Evolutionary conservation across 2,888 invertebrate species (phyloP).

Genomic region (Eulithis testata): DNA sequence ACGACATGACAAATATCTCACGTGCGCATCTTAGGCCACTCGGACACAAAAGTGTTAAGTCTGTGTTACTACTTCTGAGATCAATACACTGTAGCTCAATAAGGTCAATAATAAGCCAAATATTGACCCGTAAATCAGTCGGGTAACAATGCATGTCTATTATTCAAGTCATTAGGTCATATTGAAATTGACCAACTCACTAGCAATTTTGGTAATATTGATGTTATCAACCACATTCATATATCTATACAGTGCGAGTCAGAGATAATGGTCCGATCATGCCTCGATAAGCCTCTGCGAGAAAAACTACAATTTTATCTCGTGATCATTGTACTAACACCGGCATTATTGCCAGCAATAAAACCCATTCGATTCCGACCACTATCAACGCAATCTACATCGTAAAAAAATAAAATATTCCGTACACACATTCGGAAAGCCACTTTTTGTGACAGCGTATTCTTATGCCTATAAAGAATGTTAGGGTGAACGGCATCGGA

Average conservation of each 20-base stretch:
- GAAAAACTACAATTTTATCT: constrained; percentile 30
- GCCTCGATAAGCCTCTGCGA: constrained; percentile 10
- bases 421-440: constrained; percentile 38
- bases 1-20: too few species aligned
- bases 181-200: too few species aligned
- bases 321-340: constrained; percentile 37
- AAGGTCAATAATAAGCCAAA: too few species aligned
- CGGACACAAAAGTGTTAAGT: too few species aligned
- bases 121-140: too few species aligned
- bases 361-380: constrained; percentile 45
- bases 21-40: too few species aligned
- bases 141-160: too few species aligned
- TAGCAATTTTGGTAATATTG: too few species aligned
- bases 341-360: constrained; percentile 38
- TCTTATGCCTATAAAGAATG: constrained; percentile 47
- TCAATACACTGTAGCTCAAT: too few species aligned
- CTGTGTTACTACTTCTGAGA: too few species aligned
- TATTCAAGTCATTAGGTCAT: too few species aligned
- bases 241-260: neutral
- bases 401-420: constrained; percentile 48
- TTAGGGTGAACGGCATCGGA: constrained; percentile 60
- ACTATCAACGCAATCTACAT: constrained; percentile 39
- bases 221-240: too few species aligned
- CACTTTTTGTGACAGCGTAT: constrained; percentile 48
- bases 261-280: constrained; percentile 3